Evolutionary conservation across 2,888 invertebrate genomes (phyloP).

Genomic region (Julus scanicus): DNA sequence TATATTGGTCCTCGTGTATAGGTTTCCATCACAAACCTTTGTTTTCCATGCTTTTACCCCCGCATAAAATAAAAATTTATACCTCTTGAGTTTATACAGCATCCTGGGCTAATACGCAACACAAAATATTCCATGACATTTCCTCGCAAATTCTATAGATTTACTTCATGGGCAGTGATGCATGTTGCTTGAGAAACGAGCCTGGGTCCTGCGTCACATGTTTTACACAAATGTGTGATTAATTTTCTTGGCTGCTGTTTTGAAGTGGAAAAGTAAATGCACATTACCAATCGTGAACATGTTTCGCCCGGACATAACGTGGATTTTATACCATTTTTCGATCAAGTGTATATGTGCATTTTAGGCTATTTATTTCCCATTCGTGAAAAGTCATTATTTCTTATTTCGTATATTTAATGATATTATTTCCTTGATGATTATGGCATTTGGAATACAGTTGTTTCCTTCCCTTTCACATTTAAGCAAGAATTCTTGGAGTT

Average conservation of each 20-base stretch:
- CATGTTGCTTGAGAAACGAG: neutral
- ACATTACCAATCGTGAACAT: neutral
- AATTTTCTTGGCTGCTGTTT: slow-evolving; percentile 13
- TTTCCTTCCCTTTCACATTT: too few relatives aligned
- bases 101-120: neutral
- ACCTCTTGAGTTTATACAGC: neutral
- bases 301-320: neutral
- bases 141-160: neutral
- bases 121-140: neutral
- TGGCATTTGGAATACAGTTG: too few relatives aligned
- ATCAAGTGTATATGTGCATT: neutral
- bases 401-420: neutral
- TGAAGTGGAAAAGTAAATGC: slow-evolving; percentile 22
- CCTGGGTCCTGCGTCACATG: neutral
- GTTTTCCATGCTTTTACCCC: neutral
- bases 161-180: slow-evolving; percentile 23
- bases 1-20: neutral
- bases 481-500: too few relatives aligned
- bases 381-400: neutral
- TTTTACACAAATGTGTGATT: slow-evolving; percentile 5
- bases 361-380: neutral
- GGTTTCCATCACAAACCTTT: neutral
- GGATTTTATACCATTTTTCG: neutral
- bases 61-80: slow-evolving; percentile 17
- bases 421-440: neutral